Conservation (phyloP, 2,888 invertebrate species). For the Cryptocheilus praepositus region DNA sequence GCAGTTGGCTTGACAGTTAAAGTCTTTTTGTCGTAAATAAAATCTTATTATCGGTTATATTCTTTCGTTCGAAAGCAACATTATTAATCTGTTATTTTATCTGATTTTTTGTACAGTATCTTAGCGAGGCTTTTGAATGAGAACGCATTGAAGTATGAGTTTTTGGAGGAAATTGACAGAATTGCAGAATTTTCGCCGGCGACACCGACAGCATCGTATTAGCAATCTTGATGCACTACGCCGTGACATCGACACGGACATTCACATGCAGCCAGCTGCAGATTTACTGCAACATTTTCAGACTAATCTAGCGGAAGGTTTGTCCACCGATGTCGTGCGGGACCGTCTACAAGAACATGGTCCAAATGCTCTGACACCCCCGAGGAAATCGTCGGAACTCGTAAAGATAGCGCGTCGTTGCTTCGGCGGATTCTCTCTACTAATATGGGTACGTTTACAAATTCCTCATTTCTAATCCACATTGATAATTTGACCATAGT, state of each 20-base stretch:
- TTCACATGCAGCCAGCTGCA: conserved; percentile 44
- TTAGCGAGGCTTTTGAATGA: no score
- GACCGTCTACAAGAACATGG: conserved; percentile 79
- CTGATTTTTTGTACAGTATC: no score
- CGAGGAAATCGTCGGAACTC: conserved; percentile 82
- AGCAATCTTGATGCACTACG: conserved; percentile 45
- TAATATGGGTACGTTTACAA: conserved; percentile 57
- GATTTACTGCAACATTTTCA: conserved; percentile 47
- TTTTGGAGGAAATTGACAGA: conserved; percentile 10
- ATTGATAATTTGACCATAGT: no score
- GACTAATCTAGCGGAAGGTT: conserved; percentile 73
- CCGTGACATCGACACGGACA: conserved; percentile 54
- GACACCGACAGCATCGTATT: conserved; percentile 12
- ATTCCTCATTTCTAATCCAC: no score
- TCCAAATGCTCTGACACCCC: conserved; percentile 83
- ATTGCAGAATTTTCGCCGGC: conserved; percentile 20
- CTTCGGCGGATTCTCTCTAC: conserved; percentile 78
- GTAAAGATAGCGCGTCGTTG: conserved; percentile 82
- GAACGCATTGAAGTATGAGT: no score
- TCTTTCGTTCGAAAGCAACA: no score
- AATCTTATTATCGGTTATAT: no score
- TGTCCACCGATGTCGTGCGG: conserved; percentile 78
- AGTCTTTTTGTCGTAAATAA: no score
- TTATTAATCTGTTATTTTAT: no score
- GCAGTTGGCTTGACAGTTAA: no score